phyloP scores from a whole-genome alignment of 2,797 vertebrate genomes.

The Salarias fasciatus region DNA sequence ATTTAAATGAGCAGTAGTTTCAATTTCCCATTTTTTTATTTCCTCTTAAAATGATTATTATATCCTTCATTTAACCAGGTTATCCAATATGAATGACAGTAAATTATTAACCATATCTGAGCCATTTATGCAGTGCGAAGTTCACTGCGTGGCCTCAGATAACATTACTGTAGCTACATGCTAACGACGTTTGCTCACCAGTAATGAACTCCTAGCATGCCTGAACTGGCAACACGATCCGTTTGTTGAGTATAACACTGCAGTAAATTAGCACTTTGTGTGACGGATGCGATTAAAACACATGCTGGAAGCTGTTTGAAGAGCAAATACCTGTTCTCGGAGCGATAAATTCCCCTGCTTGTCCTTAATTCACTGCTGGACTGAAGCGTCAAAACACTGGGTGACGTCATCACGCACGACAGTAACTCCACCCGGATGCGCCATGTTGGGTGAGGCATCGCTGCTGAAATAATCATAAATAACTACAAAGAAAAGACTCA shows the following conservation, averaged over 20 bases:
- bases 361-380: conserved; percentile 1
- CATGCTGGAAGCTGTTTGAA: rapidly evolving
- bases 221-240: rapidly evolving
- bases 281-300: background rate
- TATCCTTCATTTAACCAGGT: too few species aligned
- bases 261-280: rapidly evolving
- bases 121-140: background rate
- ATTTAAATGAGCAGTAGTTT: too few species aligned
- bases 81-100: too few species aligned
- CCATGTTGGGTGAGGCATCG: conserved; percentile 32
- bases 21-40: too few species aligned
- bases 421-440: background rate
- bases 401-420: too few species aligned
- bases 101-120: too few species aligned
- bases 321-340: conserved; percentile 32
- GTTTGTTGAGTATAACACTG: rapidly evolving
- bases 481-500: too few species aligned
- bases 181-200: conserved; percentile 35
- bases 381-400: conserved; percentile 34
- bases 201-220: background rate
- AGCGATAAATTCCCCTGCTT: background rate
- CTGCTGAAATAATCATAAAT: background rate
- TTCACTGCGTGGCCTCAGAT: conserved; percentile 6
- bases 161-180: conserved; percentile 22
- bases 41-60: too few species aligned